These are phyloP conservation scores for Drosophila picticornis DNA, from an alignment of 2,888 invertebrate species.

Conservation along the genomic window DNA sequence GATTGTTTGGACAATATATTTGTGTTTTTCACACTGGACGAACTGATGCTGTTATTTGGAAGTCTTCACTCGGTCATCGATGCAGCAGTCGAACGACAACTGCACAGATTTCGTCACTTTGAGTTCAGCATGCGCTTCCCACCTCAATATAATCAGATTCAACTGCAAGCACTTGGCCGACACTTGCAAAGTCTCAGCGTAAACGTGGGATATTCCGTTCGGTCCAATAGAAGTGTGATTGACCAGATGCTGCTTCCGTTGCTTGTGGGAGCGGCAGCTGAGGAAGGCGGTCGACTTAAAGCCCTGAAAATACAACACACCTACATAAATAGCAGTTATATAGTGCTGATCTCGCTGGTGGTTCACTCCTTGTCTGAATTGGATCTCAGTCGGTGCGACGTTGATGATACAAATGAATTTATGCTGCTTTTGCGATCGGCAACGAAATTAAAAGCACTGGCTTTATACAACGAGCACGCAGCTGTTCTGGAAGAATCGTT, in stretches of 20 bases:
- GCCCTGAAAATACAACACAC: conserved; percentile 54
- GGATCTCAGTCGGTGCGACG: conserved; percentile 56
- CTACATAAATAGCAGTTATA: conserved; percentile 27
- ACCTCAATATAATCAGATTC: conserved; percentile 25
- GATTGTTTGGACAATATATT: conserved; percentile 59
- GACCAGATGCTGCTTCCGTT: conserved; percentile 24
- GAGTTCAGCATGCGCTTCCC: conserved; percentile 60
- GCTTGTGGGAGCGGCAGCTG: conserved; percentile 53
- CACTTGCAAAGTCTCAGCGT: conserved; percentile 48
- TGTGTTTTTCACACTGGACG: conserved; percentile 42
- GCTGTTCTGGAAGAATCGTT: conserved; percentile 24
- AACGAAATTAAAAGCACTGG: conserved; percentile 31
- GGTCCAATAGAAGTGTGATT: conserved; percentile 3
- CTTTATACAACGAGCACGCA: conserved; percentile 40
- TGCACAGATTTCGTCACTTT: conserved; percentile 41
- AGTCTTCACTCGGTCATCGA: conserved; percentile 43
- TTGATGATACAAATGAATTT: conserved; percentile 38
- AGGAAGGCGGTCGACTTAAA: conserved; percentile 28
- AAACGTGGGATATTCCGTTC: conserved; percentile 59
- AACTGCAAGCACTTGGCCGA: conserved; percentile 44
- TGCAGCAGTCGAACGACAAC: conserved; percentile 53
- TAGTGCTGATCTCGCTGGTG: conserved; percentile 35
- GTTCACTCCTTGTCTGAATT: conserved; percentile 38
- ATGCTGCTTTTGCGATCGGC: conserved; percentile 36
- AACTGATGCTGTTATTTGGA: conserved; percentile 40